Evolutionary conservation across 30 jellyfish, hydroid and myxozoan genomes (phyloP).

Genomic region (Aurelia coerulea): DNA sequence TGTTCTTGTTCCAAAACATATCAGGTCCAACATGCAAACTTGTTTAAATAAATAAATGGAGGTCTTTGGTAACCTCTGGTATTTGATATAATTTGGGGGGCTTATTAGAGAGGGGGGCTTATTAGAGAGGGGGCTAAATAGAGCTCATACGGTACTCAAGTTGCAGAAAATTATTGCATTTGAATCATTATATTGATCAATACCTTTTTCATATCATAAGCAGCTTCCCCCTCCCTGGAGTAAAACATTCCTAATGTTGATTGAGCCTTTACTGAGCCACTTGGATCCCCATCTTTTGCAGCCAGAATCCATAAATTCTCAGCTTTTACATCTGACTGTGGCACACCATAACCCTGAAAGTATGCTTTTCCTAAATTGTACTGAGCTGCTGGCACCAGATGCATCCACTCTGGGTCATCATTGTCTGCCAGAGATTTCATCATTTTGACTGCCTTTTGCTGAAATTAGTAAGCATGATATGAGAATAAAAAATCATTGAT

Average conservation of each 20-base stretch:
- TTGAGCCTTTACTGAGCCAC: slow-evolving; percentile 93
- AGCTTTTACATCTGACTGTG: slow-evolving; percentile 87
- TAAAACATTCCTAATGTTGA: slow-evolving; percentile 93
- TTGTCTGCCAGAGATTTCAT: slow-evolving; percentile 56
- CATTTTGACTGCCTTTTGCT: slow-evolving; percentile 70
- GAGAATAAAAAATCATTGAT: too few species aligned
- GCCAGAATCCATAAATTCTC: slow-evolving; percentile 89
- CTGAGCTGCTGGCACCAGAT: slow-evolving; percentile 78
- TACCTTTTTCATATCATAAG: slow-evolving; percentile 81
- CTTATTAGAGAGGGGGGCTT: too few species aligned
- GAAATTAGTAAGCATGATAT: neutral
- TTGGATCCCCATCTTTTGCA: slow-evolving; percentile 87
- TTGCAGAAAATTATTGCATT: too few species aligned
- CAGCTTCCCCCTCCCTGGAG: slow-evolving; percentile 87
- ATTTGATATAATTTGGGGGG: too few species aligned
- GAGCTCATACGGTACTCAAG: too few species aligned
- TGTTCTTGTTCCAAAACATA: too few species aligned
- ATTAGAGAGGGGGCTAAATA: too few species aligned
- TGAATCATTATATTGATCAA: too few species aligned
- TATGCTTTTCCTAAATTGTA: slow-evolving; percentile 88
- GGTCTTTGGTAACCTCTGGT: too few species aligned
- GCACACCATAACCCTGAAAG: slow-evolving; percentile 91
- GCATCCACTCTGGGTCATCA: slow-evolving; percentile 40
- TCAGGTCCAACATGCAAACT: too few species aligned
- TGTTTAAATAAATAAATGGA: too few species aligned